phyloP scores from a whole-genome alignment of 2,797 vertebrate genomes.

The Rhincodon typus region DNA sequence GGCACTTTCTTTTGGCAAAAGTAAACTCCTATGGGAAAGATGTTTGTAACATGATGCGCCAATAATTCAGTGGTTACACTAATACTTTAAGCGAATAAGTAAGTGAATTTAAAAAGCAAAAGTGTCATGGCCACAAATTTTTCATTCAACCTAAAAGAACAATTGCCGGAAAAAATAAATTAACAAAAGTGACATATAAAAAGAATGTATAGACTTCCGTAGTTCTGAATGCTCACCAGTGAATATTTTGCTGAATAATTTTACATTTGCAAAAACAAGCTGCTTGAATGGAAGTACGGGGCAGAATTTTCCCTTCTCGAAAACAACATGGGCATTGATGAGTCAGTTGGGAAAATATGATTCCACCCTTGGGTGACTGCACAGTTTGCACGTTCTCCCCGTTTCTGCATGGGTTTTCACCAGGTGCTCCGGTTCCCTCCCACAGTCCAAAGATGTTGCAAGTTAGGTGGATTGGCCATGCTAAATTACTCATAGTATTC shows the following conservation, averaged over 20 bases:
- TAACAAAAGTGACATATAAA: neutral
- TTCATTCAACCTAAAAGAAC: neutral
- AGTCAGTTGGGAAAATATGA: too few relatives aligned
- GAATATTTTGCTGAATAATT: neutral
- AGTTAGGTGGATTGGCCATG: too few relatives aligned
- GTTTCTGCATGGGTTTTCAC: too few relatives aligned
- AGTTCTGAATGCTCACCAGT: neutral
- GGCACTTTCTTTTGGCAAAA: slow-evolving; percentile 43
- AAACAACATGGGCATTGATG: too few relatives aligned
- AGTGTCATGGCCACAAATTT: neutral
- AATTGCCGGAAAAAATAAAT: neutral
- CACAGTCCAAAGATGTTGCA: too few relatives aligned
- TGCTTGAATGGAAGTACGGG: too few relatives aligned
- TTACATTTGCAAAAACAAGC: neutral
- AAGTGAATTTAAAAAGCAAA: neutral
- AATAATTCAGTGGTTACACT: neutral
- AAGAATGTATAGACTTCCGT: neutral
- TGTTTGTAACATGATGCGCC: neutral
- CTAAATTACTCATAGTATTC: too few relatives aligned
- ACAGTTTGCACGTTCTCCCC: too few relatives aligned
- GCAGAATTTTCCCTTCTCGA: too few relatives aligned
- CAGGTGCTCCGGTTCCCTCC: too few relatives aligned
- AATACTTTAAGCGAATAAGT: neutral
- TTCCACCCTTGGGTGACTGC: too few relatives aligned
- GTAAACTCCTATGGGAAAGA: slow-evolving; percentile 14